Percentiles rank a stretch among this genome's conserved stretches.
Evolutionary conservation across 2,113 vertebrate species (phyloP).

Genomic region (Salvelinus alpinus): DNA sequence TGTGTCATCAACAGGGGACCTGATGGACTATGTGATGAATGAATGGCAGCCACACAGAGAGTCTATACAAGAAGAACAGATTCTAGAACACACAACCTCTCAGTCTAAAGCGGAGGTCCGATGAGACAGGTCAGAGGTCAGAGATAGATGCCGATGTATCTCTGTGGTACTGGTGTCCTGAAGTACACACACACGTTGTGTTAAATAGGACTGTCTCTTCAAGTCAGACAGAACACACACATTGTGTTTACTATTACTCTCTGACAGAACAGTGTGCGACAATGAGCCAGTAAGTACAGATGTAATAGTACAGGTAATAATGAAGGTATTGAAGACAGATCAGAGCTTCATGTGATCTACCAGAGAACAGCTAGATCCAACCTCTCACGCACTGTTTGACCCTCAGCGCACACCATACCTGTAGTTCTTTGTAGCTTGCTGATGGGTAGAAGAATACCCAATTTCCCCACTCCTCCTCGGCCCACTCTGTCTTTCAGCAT

Average conservation of each 20-base stretch:
- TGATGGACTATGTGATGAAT: too few relatives aligned
- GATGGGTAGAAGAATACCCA: background rate
- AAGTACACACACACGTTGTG: conserved; percentile 34
- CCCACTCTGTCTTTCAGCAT: conserved; percentile 12
- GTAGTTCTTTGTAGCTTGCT: conserved; percentile 32
- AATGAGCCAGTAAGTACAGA: too few relatives aligned
- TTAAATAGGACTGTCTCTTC: conserved; percentile 37
- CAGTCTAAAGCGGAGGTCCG: background rate
- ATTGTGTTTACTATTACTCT: conserved; percentile 42
- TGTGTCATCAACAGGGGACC: background rate
- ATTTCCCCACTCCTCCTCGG: conserved; percentile 18
- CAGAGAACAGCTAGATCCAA: too few relatives aligned
- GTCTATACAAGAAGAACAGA: background rate
- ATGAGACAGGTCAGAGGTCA: too few relatives aligned
- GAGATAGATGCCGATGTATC: too few relatives aligned
- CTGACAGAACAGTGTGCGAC: conserved; percentile 37
- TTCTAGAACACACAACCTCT: background rate
- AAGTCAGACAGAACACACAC: conserved; percentile 27
- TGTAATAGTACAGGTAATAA: too few relatives aligned
- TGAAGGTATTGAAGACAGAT: too few relatives aligned
- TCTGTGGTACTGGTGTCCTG: background rate
- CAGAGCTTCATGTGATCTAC: too few relatives aligned
- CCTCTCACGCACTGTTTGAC: conserved; percentile 20
- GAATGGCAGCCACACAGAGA: background rate
- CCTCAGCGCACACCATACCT: conserved; percentile 36